Base-by-base conservation (phyloP, 2,888 invertebrate genomes). In the Cheilosia vernalis region DNA sequence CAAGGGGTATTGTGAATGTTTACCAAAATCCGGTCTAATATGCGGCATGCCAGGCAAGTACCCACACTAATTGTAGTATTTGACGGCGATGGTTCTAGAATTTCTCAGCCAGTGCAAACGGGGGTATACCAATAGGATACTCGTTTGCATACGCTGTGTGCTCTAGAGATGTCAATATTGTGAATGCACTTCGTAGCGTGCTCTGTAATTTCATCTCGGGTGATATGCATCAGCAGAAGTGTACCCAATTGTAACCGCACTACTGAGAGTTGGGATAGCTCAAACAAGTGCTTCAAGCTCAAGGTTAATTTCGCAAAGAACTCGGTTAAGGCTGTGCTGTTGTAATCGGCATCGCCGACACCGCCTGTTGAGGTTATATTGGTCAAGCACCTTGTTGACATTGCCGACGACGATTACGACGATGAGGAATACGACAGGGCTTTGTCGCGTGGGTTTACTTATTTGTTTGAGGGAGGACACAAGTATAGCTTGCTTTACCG, bases 341-440 rank as follows among this genome's bases (percentile, higher is more conserved):
- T 63, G 58, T 21, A 33, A 60, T 47, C 53, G 30, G 56, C 6
- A 24, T 21, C n/a, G 55, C 33, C 17, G 27, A 10, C 49, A 44
- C 19, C 44, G 33, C 51, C 56, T 72, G 76, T 72, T 37, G 44
- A 51, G 72, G 42, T 53, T 72, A 85, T 85, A 61, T 85, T 85
- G 85, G 85, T 85, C 80, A 85, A 85, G 85, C 80, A 85, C 85
- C 81, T 81, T 67, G 70, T 81, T 85, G 76, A 85, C 72, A 72
- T 63, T 61, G 10, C 27, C 30, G 44, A 67, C 9, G 67, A 40
- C 42, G 47, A 64, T 21, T 42, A 42, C 5, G 44, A 40, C 15
- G 27, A 44, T 19, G 19, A 2, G 6, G 19, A n/a, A 3, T 19
- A 9, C 10, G 5, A 19, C 21, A 51, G 5, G 33, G n/a, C 51